These are phyloP conservation scores for Carpatolechia fugitivella DNA, from an alignment of 2,888 invertebrate genomes.

Conservation along the genomic window DNA sequence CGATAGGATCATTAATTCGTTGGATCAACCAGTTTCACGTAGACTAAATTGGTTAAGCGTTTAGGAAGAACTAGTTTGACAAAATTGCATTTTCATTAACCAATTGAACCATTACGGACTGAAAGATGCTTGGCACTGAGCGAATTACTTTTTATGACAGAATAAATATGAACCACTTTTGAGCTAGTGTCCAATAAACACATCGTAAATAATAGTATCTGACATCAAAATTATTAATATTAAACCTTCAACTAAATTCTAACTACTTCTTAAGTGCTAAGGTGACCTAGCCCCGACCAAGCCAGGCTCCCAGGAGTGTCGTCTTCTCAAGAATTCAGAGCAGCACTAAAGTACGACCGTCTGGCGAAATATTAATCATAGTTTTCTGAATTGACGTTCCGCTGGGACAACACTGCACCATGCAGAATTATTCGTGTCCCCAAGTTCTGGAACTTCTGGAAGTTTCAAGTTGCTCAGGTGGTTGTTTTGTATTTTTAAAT, in stretches of 20 bases:
- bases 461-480: not conserved
- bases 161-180: too few relatives aligned
- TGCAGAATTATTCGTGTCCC: not conserved
- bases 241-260: not conserved
- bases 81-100: too few relatives aligned
- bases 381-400: conserved; percentile 6
- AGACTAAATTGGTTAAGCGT: too few relatives aligned
- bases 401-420: not conserved
- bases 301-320: not conserved
- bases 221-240: not conserved
- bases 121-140: too few relatives aligned
- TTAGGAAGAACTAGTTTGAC: too few relatives aligned
- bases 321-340: not conserved
- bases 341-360: not conserved
- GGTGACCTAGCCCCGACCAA: not conserved
- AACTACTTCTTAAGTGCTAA: not conserved
- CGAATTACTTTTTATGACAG: too few relatives aligned
- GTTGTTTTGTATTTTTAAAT: too few relatives aligned
- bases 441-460: not conserved
- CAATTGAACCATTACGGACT: too few relatives aligned
- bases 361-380: conserved; percentile 12
- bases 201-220: too few relatives aligned
- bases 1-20: too few relatives aligned
- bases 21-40: too few relatives aligned
- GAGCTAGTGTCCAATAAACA: too few relatives aligned